Evolutionary conservation across 2,888 invertebrate species (phyloP), one percentile per base, ranked within the genome.

Genomic region (Dorcus hopei): DNA sequence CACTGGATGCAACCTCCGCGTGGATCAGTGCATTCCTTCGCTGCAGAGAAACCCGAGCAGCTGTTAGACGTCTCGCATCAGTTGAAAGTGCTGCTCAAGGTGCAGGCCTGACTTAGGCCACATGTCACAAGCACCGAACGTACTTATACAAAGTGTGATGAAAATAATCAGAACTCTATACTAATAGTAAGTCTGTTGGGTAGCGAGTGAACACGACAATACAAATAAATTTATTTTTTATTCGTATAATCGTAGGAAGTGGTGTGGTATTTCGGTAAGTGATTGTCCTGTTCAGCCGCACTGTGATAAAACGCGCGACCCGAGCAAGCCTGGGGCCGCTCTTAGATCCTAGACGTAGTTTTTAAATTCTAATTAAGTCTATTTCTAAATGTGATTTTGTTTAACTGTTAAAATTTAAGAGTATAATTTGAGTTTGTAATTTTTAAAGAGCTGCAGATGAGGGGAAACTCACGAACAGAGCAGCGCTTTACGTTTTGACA

Each of bases 1-100:
- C 87, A 88, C 75, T 91, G 91, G 86, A 85, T 86, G 74, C 81
- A 81, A 77, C 79, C 86, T 84, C 49, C 67, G 87, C 26, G 26
- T 33, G 26, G 5, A 7, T 33, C 26, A 7, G 26, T 33, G 26
- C 81, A 9, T 87, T 87, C 86, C 7, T 26, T 14, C 14, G 39
- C 45, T 47, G 26, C 45, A 40, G 57, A 57, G 40, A 47, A 51
- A 14, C 38, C 57, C 8, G 48, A 57, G 47, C 52, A 52, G 9
- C 38, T 47, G 14, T 52, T 79, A 78, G 66, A 77, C 79, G 70
- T 76, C 63, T 68, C 77, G 40, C 74, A 76, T 60, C 78, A 78
- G 65, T 70, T 78, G 42, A 78, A 77, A 66, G 70, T 79, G 72
- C 68, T 79, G 68, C 73, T 79, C 58, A 79, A 79, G 60, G 77